Base-by-base conservation (phyloP, 2,113 vertebrate genomes). In the Urocolius indicus region DNA sequence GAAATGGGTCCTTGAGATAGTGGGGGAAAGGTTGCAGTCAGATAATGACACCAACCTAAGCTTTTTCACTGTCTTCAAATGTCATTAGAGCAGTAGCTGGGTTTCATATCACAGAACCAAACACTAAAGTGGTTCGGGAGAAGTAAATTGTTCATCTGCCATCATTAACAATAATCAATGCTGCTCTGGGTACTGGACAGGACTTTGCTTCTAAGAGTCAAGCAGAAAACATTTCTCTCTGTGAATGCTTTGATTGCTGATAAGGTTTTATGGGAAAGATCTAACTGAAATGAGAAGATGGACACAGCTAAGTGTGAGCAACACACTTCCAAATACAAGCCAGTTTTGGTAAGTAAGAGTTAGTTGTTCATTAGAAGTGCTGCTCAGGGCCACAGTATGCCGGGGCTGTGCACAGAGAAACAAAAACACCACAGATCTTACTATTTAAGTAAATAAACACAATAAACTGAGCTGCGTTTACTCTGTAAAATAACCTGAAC, bases 151-250 rank as follows among this genome's bases (percentile, higher is more conserved):
- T 30, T 61, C 26, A 5, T 34, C n/a, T 45, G 45, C 24, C 49
- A 36, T 52, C 24, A 36, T 41, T 13, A 32, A 27, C 34, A 65
- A 20, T 23, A 19, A 11, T 36, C 32, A 24, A 49, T n/a, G n/a
- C 2, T 27, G 55, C 38, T 68, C 48, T 54, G 84, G 66, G 2
- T 21, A 7, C 34, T 9, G 10, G 1, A 1, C 1, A 6, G 26
- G 49, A 46, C 61, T 72, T 79, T 1, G 1, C 48, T 75, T 34
- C 69, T 41, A 65, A 26, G 2, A 11, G 36, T 15, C 58, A 54
- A 72, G 16, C 15, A 46, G 46, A 10, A 78, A 87, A 68, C 2
- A 9, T n/a, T 63, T 14, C 38, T 51, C 45, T 52, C 32, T 34
- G 20, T 26, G 38, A 74, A 54, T 43, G 26, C 24, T 46, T 69